Conservation (phyloP, 2,888 invertebrate species). For the Eupithecia subfuscata region DNA sequence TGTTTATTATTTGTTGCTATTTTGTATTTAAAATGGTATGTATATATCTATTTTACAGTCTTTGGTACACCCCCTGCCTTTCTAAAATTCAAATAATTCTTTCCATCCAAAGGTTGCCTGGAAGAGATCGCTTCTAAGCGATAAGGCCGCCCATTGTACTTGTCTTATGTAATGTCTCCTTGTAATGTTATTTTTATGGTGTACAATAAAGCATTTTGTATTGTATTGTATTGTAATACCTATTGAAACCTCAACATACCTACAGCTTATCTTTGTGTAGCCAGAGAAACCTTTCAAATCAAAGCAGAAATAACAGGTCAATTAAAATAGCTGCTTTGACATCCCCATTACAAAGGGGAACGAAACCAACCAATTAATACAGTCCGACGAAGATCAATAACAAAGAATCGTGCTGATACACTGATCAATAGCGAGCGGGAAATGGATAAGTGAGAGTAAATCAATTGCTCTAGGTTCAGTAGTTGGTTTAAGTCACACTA, state of each 20-base stretch:
- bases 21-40: too few relatives aligned
- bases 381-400: conserved; percentile 26
- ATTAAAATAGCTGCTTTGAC: conserved; percentile 12
- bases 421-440: conserved; percentile 12
- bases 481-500: not conserved
- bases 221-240: too few relatives aligned
- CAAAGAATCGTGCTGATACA: conserved; percentile 28
- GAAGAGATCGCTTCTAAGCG: too few relatives aligned
- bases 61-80: too few relatives aligned
- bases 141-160: too few relatives aligned
- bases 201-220: too few relatives aligned
- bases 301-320: conserved; percentile 7
- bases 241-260: not conserved
- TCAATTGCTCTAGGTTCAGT: not conserved
- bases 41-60: too few relatives aligned
- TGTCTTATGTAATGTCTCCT: too few relatives aligned
- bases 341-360: conserved; percentile 15
- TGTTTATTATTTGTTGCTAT: too few relatives aligned
- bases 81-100: too few relatives aligned
- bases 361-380: conserved; percentile 32
- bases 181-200: too few relatives aligned
- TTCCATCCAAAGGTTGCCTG: too few relatives aligned
- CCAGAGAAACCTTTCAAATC: conserved; percentile 1
- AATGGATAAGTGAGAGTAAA: not conserved
- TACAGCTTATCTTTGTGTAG: not conserved